Evolutionary conservation across 2,888 invertebrate genomes (phyloP).

Genomic region (Chloromyia formosa): DNA sequence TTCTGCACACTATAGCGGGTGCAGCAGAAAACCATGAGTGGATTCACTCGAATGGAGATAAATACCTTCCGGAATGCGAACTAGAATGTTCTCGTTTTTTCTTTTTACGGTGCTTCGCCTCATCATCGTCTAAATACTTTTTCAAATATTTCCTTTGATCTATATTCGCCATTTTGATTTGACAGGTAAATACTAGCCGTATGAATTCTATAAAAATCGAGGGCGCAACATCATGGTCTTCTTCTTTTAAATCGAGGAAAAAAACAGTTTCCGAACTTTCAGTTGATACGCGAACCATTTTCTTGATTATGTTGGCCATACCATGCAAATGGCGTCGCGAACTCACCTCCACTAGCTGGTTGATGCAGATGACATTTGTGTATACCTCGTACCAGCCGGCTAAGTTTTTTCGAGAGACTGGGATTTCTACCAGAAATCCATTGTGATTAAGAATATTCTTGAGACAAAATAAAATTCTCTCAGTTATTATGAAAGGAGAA

Average conservation of each 20-base stretch:
- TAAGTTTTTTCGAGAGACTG: too few relatives aligned
- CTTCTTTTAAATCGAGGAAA: constrained; percentile 26
- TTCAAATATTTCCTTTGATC: constrained; percentile 83
- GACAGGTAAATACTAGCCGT: constrained; percentile 36
- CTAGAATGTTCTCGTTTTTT: constrained; percentile 71
- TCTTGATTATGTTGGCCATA: too few relatives aligned
- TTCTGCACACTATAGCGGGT: too few relatives aligned
- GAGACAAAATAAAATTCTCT: too few relatives aligned
- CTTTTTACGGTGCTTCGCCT: constrained; percentile 70
- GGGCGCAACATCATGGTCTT: neutral
- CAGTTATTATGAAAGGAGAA: constrained; percentile 50
- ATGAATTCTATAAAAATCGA: too few relatives aligned
- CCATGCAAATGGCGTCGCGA: too few relatives aligned
- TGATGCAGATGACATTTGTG: neutral
- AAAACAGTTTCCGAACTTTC: neutral
- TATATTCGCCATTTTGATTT: constrained; percentile 59
- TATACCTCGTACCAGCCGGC: too few relatives aligned
- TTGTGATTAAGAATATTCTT: too few relatives aligned
- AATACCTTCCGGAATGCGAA: constrained; percentile 36
- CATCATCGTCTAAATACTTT: constrained; percentile 75
- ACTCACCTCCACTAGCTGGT: neutral
- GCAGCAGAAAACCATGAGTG: too few relatives aligned
- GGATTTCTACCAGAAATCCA: too few relatives aligned
- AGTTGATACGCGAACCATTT: too few relatives aligned
- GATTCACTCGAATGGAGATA: too few relatives aligned